A percentile compares a stretch with the other conserved stretches of the same genome.
phyloP scores from a whole-genome alignment of 37 sponge, comb jelly and placozoan genomes.

The Axinella damicornis region DNA sequence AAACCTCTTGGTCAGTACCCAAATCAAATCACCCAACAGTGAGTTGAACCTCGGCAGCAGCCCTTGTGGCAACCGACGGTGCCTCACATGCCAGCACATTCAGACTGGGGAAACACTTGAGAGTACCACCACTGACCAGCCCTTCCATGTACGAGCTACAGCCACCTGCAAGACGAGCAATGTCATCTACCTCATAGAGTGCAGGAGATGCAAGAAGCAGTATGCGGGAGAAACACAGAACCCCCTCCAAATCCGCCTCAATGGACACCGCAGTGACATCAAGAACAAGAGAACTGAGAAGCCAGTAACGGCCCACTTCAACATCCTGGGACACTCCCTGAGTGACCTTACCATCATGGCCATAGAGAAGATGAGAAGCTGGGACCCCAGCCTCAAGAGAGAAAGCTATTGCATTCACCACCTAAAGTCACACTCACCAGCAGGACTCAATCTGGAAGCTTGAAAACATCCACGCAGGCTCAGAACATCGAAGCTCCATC shows the following conservation, averaged over 20 bases:
- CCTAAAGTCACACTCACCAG: not conserved
- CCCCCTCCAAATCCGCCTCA: conserved; percentile 17
- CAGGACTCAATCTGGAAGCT: conserved; percentile 2
- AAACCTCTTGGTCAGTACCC: not conserved
- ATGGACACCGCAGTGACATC: conserved; percentile 11
- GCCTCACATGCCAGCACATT: conserved; percentile 1
- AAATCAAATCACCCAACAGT: not conserved
- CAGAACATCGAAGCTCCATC: too few species aligned
- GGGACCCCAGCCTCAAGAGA: not conserved
- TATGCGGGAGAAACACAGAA: conserved; percentile 19
- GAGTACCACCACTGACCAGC: conserved; percentile 2
- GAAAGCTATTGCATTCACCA: conserved; percentile 10
- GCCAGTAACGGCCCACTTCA: not conserved
- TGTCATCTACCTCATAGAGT: conserved; percentile 12
- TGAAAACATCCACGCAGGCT: not conserved
- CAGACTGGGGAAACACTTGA: not conserved
- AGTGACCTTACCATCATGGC: conserved; percentile 1
- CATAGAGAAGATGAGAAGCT: not conserved
- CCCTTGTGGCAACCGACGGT: not conserved
- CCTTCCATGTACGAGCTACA: not conserved
- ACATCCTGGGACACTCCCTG: not conserved
- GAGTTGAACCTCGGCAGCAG: not conserved
- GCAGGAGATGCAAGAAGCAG: not conserved
- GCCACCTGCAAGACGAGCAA: conserved; percentile 13
- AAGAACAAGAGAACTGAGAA: not conserved